Evolutionary conservation across 2,113 vertebrate species (phyloP).

Genomic region (Leptobrachium leishanense): DNA sequence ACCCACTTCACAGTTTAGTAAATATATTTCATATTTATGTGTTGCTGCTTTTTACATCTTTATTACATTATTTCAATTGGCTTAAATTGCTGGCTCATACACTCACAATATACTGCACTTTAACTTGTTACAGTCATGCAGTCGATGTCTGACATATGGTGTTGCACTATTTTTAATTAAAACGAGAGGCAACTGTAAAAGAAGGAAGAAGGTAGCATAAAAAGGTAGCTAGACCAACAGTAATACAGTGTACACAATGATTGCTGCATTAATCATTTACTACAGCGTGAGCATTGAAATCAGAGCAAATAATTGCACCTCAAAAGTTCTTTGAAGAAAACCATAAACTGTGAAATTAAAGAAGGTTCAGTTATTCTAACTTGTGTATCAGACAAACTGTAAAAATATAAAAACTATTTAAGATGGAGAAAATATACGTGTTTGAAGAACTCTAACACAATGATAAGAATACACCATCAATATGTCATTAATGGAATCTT

Average conservation of each 20-base stretch:
- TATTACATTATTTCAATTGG: too few relatives aligned
- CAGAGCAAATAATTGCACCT: conserved; percentile 69
- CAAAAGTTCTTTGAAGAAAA: conserved; percentile 70
- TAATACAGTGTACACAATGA: conserved; percentile 52
- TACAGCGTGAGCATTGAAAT: conserved; percentile 64
- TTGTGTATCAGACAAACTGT: conserved; percentile 59
- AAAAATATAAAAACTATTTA: conserved; percentile 27
- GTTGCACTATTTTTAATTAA: too few relatives aligned
- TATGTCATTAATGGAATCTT: background rate
- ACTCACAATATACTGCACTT: too few relatives aligned
- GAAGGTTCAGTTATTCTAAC: conserved; percentile 59
- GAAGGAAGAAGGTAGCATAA: conserved; percentile 52
- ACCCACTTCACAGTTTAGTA: too few relatives aligned
- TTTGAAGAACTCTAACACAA: background rate
- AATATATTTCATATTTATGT: too few relatives aligned
- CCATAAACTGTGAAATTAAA: conserved; percentile 73
- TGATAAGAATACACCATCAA: conserved; percentile 1
- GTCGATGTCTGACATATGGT: too few relatives aligned
- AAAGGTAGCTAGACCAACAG: conserved; percentile 55
- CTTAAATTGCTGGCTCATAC: too few relatives aligned
- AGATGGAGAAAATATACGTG: background rate
- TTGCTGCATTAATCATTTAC: conserved; percentile 68
- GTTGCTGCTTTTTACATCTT: too few relatives aligned
- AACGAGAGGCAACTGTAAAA: too few relatives aligned
- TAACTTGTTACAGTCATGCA: too few relatives aligned